Evolutionary conservation across 2,888 invertebrate species (phyloP), one percentile per base, ranked within the genome.

Genomic region (Pollenia griseotomentosa): DNA sequence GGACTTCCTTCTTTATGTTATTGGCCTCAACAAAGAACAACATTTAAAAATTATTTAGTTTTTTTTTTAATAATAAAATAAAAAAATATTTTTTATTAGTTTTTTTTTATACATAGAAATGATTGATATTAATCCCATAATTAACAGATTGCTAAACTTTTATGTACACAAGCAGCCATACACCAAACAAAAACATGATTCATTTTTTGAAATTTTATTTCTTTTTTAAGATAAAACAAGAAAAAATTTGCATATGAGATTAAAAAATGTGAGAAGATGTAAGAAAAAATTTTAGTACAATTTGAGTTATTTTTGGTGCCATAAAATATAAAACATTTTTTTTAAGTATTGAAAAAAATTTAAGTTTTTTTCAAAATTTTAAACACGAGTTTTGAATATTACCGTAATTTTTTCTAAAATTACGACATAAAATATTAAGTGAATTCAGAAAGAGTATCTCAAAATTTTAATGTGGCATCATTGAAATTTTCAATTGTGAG

Each of bases 51-150:
- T 70, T 33, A 6, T 65, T 19, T 42, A 11, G 1, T 16, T 46
- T 11, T 44, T 44, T 42, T 19, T 6, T 9, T 40, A 48, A 8
- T 33, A 12, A 33, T 11, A 23, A 57, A 44, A 44, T 44, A 9
- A 11, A 46, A 46, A n/a, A n/a, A n/a, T n/a, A 14, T 12, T 23
- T 59, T 68, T 40, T 48, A 1, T 16, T 16, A 46, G 44, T 78
- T 59, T 33, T 63, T 80, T 63, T 10, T 81, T 65, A 14, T 7
- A 73, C 19, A 40, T 63, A n/a, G 53, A 80, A 48, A 65, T 86
- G 85, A 86, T 86, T 82, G 82, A 86, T 82, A 79, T 70, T 78
- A 82, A 86, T 82, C 86, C 74, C 53, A 78, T 82, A 82, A 78
- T 86, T 82, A 79, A 57, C 23, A 78, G 57, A 73, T 82, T 85